These are phyloP conservation scores for Poecilia wingei DNA, from an alignment of 2,797 vertebrate genomes.

Conservation along the genomic window DNA sequence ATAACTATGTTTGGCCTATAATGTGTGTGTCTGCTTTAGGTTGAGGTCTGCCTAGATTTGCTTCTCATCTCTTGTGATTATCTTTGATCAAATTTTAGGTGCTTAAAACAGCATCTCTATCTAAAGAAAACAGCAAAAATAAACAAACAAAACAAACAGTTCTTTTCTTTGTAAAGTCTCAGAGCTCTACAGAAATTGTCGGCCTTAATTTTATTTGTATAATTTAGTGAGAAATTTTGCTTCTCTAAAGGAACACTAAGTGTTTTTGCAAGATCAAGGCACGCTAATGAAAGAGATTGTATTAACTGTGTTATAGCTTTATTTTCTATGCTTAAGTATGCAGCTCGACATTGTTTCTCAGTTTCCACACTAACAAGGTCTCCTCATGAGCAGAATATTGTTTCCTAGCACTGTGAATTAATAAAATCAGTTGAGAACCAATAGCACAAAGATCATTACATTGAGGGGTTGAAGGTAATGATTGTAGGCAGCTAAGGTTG, in stretches of 20 bases:
- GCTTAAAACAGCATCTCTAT: not conserved
- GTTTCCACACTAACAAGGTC: constrained; percentile 2
- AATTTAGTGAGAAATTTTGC: not conserved
- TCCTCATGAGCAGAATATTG: not conserved
- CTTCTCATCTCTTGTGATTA: not conserved
- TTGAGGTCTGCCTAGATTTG: not conserved
- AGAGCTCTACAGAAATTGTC: not conserved
- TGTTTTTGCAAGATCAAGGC: not conserved
- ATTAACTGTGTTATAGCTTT: not conserved
- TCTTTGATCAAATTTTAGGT: not conserved
- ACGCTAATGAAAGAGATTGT: not conserved
- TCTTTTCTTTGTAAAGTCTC: not conserved
- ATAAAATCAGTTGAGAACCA: not conserved
- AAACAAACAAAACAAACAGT: no score
- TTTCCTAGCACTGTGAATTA: not conserved
- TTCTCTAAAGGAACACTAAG: not conserved
- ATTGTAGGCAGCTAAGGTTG: not conserved
- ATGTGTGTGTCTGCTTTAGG: not conserved
- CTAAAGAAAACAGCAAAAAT: not conserved
- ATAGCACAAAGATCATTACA: not conserved
- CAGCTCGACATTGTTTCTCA: not conserved
- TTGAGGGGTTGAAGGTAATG: not conserved
- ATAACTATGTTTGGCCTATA: not conserved
- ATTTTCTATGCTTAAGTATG: not conserved
- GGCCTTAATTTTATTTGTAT: not conserved